Evolutionary conservation across 2,797 vertebrate genomes (phyloP), one percentile per base, ranked within the genome.

Genomic region (Gadopsis marmoratus): DNA sequence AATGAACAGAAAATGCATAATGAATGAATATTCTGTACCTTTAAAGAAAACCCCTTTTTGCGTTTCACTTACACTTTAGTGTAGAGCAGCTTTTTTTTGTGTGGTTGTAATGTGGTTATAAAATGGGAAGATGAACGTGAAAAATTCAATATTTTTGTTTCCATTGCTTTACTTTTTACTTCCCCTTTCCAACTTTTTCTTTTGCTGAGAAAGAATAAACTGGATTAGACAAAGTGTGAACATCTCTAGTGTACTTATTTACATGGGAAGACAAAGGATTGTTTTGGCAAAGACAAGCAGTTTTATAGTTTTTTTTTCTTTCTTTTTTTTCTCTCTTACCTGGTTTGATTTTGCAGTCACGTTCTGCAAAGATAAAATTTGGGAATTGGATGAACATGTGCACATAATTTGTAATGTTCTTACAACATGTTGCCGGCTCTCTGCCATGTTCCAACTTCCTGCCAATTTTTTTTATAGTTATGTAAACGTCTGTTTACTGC

Each of bases 181-280:
- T 90, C 74, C 65, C 64, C 88, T 85, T 84, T 85, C 78, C 78
- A 75, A 70, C 76, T 43, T 88, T 91, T 93, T 92, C 81, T 93
- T 94, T 95, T 92, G 92, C 75, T 91, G 87, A 95, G 91, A 92
- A 92, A 93, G 85, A 96, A 95, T 95, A 96, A 96, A 95, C 93
- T 94, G 93, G 92, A 95, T 94, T 95, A 95, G 94, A 94, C 71
- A 90, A 91, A 93, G 65, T 80, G 66, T 74, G 59, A 65, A 81
- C 50, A 50, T 89, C 68, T 87, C 64, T 76, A 21, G 74, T 91
- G 69, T 84, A 23, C 14, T 92, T 83, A 76, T 72, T 91, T 56
- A 65, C 50, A 43, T 66, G 55, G 21, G 21, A 53, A 12, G 50
- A 70, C 47, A 45, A 71, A 35, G 5, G 31, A 14, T 35, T 53